Conservation (phyloP, 2,113 vertebrate species). For the Merops nubicus region DNA sequence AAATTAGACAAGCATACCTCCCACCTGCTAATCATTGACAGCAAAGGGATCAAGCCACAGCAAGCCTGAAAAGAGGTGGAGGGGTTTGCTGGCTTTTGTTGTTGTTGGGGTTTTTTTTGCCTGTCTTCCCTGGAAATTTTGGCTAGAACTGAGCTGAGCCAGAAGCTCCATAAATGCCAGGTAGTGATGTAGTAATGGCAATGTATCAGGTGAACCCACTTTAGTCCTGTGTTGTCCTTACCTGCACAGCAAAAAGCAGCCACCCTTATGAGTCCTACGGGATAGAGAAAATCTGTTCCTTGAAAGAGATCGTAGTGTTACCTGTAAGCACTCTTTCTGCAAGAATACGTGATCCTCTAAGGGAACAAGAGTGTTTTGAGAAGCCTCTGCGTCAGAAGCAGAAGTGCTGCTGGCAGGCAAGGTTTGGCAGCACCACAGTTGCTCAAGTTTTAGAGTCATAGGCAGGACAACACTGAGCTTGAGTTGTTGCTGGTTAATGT, state of each 20-base stretch:
- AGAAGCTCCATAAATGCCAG: background rate
- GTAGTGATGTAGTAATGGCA: background rate
- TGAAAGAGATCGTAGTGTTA: background rate
- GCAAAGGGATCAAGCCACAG: background rate
- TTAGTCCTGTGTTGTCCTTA: background rate
- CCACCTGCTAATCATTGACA: background rate
- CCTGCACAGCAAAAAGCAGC: background rate
- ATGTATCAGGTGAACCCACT: rapidly evolving
- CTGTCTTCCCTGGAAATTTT: background rate
- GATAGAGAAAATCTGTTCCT: background rate
- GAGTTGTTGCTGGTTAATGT: slow-evolving; percentile 16
- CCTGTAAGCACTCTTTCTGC: background rate
- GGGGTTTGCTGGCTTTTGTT: too few species aligned
- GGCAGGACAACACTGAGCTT: background rate
- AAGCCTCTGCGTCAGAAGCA: background rate
- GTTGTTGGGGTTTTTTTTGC: background rate
- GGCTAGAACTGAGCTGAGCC: background rate
- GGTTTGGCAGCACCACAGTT: background rate
- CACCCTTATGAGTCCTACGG: background rate
- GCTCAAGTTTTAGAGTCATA: background rate
- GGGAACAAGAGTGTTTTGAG: background rate
- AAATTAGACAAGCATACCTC: background rate
- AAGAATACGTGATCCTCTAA: background rate
- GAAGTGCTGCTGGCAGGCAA: background rate
- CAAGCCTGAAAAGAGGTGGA: background rate